Evolutionary conservation across 1,140 invertebrate species (phyloP).

Genomic region (Halesus radiatus): DNA sequence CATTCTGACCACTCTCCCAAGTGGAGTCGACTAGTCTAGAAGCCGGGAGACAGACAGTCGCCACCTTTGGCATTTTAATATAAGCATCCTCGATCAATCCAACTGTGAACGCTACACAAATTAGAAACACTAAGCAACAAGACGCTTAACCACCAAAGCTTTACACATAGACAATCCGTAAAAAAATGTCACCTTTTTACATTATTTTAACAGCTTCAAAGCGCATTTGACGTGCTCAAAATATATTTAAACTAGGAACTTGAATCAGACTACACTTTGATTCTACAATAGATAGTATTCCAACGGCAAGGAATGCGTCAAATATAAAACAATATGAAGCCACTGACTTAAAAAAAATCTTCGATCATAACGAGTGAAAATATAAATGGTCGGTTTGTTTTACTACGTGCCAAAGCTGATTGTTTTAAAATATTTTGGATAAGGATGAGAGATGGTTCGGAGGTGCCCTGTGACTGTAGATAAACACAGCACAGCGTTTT

Average conservation of each 20-base stretch:
- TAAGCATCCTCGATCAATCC: background rate
- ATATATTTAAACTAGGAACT: constrained; percentile 1
- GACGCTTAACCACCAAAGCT: background rate
- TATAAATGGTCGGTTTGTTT: background rate
- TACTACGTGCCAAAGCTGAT: background rate
- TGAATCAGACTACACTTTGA: background rate
- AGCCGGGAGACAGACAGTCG: constrained; percentile 54
- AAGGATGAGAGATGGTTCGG: constrained; percentile 12
- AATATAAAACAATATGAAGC: background rate
- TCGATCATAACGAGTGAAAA: background rate
- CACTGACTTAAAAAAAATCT: background rate
- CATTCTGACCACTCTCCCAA: constrained; percentile 37
- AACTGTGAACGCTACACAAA: background rate
- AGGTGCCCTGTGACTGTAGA: constrained; percentile 11
- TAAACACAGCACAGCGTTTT: constrained; percentile 11
- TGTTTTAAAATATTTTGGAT: background rate
- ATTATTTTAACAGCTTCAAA: background rate
- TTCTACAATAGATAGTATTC: background rate
- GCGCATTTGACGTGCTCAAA: background rate
- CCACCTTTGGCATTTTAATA: constrained; percentile 45
- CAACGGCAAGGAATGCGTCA: background rate
- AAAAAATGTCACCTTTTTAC: background rate
- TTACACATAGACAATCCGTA: no score
- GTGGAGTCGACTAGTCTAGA: constrained; percentile 54
- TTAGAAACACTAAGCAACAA: constrained; percentile 1